Conservation (phyloP, 2,888 invertebrate genomes). For the Helicoverpa assulta region DNA sequence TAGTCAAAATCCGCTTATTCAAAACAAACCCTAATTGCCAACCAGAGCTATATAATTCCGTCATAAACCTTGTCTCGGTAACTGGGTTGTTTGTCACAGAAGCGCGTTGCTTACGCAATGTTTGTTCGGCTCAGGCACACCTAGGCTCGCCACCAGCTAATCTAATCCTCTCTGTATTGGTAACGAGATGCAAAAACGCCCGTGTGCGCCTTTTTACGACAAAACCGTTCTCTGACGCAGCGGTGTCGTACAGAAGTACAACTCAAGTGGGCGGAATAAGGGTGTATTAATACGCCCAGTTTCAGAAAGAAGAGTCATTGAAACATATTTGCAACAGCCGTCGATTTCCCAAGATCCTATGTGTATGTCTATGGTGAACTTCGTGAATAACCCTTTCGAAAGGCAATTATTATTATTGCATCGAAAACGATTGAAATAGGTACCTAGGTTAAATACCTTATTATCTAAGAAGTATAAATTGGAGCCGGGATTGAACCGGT, state of each 20-base stretch:
- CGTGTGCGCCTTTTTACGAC: constrained; percentile 61
- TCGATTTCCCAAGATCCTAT: no score
- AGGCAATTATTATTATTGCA: no score
- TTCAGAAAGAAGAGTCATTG: no score
- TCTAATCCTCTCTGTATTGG: constrained; percentile 53
- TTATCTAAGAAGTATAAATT: no score
- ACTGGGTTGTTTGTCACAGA: constrained; percentile 39
- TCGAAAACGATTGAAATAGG: no score
- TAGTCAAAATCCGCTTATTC: background rate
- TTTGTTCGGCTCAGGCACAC: constrained; percentile 44
- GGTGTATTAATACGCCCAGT: no score
- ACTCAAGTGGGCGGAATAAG: background rate
- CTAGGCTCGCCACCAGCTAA: constrained; percentile 46
- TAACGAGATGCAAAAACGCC: constrained; percentile 66
- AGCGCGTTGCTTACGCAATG: constrained; percentile 38
- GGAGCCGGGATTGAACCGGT: no score
- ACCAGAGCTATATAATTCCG: constrained; percentile 3
- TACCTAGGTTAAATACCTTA: no score
- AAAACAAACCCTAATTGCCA: background rate
- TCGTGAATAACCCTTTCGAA: no score
- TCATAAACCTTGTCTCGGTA: constrained; percentile 13
- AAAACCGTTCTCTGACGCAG: constrained; percentile 38
- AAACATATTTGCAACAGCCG: no score
- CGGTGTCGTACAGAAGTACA: constrained; percentile 28
- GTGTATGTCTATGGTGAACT: no score